phyloP scores from a whole-genome alignment of 1,140 invertebrate species.

The Hydropsyche tenuis region DNA sequence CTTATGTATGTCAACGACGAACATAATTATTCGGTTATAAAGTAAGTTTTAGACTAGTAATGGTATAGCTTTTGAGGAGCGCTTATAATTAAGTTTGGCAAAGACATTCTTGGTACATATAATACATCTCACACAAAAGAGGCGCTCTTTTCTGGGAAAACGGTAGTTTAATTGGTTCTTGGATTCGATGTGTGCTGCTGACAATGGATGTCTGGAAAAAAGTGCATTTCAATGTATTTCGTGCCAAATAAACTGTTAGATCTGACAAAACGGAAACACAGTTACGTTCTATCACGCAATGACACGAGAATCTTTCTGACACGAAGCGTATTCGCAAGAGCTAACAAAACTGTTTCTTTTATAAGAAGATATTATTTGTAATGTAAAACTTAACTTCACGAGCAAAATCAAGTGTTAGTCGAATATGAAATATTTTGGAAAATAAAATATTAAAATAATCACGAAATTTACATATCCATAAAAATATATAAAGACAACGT shows the following conservation, averaged over 20 bases:
- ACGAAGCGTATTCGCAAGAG: background rate
- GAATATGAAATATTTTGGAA: no score
- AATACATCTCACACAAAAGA: background rate
- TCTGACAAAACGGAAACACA: conserved; percentile 31
- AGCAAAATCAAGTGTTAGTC: no score
- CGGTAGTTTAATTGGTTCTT: conserved; percentile 25
- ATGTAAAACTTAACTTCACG: no score
- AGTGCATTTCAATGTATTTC: conserved; percentile 41
- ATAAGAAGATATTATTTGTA: no score
- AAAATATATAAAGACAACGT: no score
- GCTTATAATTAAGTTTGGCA: conserved; percentile 1
- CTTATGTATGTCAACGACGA: no score
- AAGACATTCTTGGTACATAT: background rate
- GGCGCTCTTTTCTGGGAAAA: background rate
- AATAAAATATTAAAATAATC: no score
- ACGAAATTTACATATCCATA: no score
- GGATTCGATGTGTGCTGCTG: background rate
- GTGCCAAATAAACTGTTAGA: conserved; percentile 38
- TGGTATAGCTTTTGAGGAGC: no score
- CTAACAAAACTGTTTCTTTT: no score
- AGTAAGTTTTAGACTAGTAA: no score
- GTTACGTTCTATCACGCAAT: conserved; percentile 35
- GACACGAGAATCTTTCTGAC: conserved; percentile 18
- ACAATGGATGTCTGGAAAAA: background rate
- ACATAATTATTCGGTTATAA: no score